These are phyloP conservation scores for Polyommatus icarus DNA, from an alignment of 2,888 invertebrate species.

Conservation along the genomic window DNA sequence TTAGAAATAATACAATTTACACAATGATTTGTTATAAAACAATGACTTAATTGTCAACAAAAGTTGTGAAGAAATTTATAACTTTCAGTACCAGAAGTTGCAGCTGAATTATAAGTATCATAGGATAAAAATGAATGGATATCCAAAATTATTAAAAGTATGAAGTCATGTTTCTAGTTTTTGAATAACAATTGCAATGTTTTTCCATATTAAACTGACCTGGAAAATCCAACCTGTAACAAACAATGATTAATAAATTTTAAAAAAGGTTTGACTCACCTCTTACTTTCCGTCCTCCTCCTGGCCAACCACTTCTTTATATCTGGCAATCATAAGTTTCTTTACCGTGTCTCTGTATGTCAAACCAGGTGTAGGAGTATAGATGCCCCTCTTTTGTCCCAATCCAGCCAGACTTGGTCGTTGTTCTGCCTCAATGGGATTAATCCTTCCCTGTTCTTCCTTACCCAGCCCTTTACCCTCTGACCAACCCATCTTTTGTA, in stretches of 20 bases:
- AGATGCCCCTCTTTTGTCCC: conserved; percentile 89
- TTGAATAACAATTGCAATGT: neutral
- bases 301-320: conserved; percentile 88
- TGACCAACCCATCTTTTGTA: conserved; percentile 99
- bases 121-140: neutral
- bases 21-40: no score
- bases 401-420: conserved; percentile 90
- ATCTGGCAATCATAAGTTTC: conserved; percentile 93
- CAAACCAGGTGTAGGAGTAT: conserved; percentile 89
- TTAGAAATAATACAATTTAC: no score
- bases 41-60: neutral
- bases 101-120: neutral
- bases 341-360: conserved; percentile 94
- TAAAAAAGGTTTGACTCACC: conserved; percentile 59
- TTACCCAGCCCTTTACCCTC: conserved; percentile 98
- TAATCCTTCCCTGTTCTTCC: conserved; percentile 94
- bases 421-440: conserved; percentile 91
- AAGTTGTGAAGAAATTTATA: neutral
- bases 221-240: conserved; percentile 55
- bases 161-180: conserved; percentile 5
- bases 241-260: conserved; percentile 44
- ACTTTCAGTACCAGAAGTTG: neutral
- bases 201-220: conserved; percentile 55
- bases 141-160: neutral
- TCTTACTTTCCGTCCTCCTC: conserved; percentile 72